A percentile compares a stretch with the other conserved stretches of the same genome.
These are phyloP conservation scores for Leptura quadrifasciata DNA, from an alignment of 2,888 invertebrate species.

Conservation along the genomic window DNA sequence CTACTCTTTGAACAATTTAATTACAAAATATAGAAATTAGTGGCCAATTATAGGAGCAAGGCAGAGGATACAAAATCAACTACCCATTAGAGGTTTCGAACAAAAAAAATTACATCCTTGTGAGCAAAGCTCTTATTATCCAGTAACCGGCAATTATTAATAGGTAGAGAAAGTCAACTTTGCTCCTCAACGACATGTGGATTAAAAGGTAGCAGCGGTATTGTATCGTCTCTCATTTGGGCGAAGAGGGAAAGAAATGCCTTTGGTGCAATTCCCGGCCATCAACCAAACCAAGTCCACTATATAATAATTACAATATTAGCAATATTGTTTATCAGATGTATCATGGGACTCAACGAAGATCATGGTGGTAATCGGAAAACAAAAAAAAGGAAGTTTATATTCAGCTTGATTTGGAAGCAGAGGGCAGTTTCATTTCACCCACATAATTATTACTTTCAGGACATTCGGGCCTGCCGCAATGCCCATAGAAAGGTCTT, in stretches of 20 bases:
- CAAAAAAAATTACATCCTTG: slow-evolving; percentile 85
- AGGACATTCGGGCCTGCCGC: slow-evolving; percentile 98
- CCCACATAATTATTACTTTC: slow-evolving; percentile 98
- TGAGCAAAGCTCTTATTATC: slow-evolving; percentile 97
- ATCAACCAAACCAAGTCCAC: slow-evolving; percentile 79
- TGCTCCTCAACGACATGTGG: slow-evolving; percentile 98
- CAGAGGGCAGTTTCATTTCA: slow-evolving; percentile 99
- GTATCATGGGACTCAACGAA: slow-evolving; percentile 81
- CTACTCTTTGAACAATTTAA: slow-evolving; percentile 50
- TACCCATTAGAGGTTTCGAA: slow-evolving; percentile 73
- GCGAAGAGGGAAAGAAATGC: slow-evolving; percentile 95
- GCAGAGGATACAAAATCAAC: slow-evolving; percentile 63
- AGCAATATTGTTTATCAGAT: slow-evolving; percentile 92
- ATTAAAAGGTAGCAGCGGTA: slow-evolving; percentile 84
- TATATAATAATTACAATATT: slow-evolving; percentile 90
- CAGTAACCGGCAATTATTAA: slow-evolving; percentile 98
- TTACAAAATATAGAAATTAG: slow-evolving; percentile 46
- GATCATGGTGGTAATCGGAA: slow-evolving; percentile 99
- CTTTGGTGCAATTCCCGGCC: slow-evolving; percentile 95
- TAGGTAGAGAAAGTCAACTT: slow-evolving; percentile 94
- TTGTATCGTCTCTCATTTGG: slow-evolving; percentile 97
- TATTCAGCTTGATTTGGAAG: slow-evolving; percentile 95
- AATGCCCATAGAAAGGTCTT: slow-evolving; percentile 97
- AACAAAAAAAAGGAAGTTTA: slow-evolving; percentile 96
- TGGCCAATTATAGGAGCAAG: slow-evolving; percentile 60